Conservation (phyloP, 2,113 vertebrate species). For the Echinops telfairi region DNA sequence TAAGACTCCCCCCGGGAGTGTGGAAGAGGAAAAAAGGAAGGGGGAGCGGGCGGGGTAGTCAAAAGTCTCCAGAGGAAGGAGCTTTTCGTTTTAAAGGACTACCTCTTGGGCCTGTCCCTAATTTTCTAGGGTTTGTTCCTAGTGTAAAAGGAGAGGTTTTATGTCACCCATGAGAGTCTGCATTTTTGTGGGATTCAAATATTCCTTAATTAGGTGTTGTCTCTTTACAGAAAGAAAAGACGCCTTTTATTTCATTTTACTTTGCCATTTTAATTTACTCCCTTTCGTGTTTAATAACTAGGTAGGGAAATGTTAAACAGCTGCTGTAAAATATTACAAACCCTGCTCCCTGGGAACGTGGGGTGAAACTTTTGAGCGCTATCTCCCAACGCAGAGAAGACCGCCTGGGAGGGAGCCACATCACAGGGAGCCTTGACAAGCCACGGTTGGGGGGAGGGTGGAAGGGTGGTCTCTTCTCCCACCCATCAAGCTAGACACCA, state of each 20-base stretch:
- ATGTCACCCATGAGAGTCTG: conserved; percentile 78
- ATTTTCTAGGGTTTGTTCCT: conserved; percentile 77
- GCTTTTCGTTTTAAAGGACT: conserved; percentile 50
- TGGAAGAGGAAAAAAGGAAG: neutral
- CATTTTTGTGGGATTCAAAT: conserved; percentile 87
- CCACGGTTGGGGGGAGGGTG: neutral
- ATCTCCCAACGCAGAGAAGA: neutral
- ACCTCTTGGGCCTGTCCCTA: conserved; percentile 68
- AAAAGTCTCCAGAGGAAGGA: conserved; percentile 57
- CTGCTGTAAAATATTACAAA: conserved; percentile 81
- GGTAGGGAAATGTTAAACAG: conserved; percentile 85
- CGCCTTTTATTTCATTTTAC: conserved; percentile 84
- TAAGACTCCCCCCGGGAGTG: conserved; percentile 63
- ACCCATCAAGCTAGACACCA: neutral
- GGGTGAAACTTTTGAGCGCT: conserved; percentile 30
- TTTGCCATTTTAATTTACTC: conserved; percentile 85
- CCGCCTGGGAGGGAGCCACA: accelerated
- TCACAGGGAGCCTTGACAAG: neutral
- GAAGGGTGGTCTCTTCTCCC: too few species aligned
- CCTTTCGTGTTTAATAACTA: conserved; percentile 85
- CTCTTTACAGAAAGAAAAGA: conserved; percentile 84
- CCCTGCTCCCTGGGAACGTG: conserved; percentile 8
- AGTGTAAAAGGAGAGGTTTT: conserved; percentile 82
- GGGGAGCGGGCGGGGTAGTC: neutral
- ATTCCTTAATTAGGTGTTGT: conserved; percentile 87